Evolutionary conservation across 2,888 invertebrate species (phyloP), one percentile per base, ranked within the genome.

Genomic region (Drosophila gaucha): DNA sequence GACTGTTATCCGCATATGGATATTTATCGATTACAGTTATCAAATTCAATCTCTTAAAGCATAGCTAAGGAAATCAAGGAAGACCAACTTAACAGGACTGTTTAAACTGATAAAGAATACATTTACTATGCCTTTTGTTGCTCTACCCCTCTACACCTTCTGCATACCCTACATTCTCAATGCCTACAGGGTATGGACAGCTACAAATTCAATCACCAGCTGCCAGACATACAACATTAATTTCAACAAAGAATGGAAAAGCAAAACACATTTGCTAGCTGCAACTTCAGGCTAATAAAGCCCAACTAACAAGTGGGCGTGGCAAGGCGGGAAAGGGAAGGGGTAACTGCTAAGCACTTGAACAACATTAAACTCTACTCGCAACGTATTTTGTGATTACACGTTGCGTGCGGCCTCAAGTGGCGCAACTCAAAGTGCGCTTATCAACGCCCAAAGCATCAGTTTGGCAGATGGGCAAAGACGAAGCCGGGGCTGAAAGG

Each of bases 361-460:
- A 82, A 74, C 79, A 69, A 77, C 79, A 82, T 82, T 82, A 77
- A 85, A 80, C 83, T 74, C 59, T 65, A 82, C 80, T 78, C 86
- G 79, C 67, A 70, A 72, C 67, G 69, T 74, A 35, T 70, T 67
- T 77, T 76, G 74, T 82, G 82, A 82, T 80, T 79, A 85, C 78
- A 54, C 63, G 72, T 80, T 76, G 84, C 62, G 52, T 70, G 69
- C 58, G 46, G 77, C 76, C 74, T 79, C 74, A 69, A 80, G 80
- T 74, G 82, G 65, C 77, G 59, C 64, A 51, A 31, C 60, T 66
- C 55, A 66, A 76, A 83, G 82, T 75, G 86, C 67, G 86, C 86
- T 86, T 83, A 83, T 83, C 86, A 83, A 83, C 86, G 80, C 83
- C 83, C 59, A 57, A 52, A 68, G 68, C 68, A 70, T 44, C 66